Evolutionary conservation across 2,797 vertebrate species (phyloP).

Genomic region (Sandelia bainsii): DNA sequence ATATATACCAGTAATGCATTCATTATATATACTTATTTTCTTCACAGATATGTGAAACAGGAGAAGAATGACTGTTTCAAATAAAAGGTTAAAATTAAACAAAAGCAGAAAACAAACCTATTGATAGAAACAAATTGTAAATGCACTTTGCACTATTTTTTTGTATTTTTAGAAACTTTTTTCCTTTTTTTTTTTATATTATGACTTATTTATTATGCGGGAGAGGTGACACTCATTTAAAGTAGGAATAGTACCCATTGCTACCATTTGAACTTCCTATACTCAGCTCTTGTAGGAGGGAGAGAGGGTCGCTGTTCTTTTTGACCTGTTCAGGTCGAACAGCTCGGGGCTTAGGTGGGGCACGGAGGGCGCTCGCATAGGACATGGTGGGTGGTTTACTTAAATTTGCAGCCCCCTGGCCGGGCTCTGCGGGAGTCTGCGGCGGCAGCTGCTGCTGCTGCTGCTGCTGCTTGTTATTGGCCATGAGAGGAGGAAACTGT

Average conservation of each 20-base stretch:
- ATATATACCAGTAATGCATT: slow-evolving; percentile 85
- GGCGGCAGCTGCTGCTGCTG: slow-evolving; percentile 67
- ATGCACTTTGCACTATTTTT: slow-evolving; percentile 80
- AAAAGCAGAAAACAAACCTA: slow-evolving; percentile 80
- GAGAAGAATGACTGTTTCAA: slow-evolving; percentile 83
- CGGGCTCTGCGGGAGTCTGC: slow-evolving; percentile 90
- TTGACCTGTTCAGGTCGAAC: slow-evolving; percentile 94
- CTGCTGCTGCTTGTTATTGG: slow-evolving; percentile 87
- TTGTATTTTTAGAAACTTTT: slow-evolving; percentile 65
- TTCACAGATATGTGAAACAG: slow-evolving; percentile 88
- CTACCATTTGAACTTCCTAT: slow-evolving; percentile 98
- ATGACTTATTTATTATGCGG: slow-evolving; percentile 44
- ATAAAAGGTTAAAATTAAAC: slow-evolving; percentile 83
- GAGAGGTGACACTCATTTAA: slow-evolving; percentile 90
- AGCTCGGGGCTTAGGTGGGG: slow-evolving; percentile 95
- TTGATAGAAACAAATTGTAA: slow-evolving; percentile 81
- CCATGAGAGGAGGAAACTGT: slow-evolving; percentile 98
- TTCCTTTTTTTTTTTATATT: slow-evolving; percentile 55
- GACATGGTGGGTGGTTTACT: slow-evolving; percentile 97
- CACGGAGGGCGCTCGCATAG: slow-evolving; percentile 96
- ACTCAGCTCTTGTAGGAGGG: slow-evolving; percentile 98
- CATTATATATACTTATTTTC: slow-evolving; percentile 85
- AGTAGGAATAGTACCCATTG: slow-evolving; percentile 99
- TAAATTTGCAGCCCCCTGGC: slow-evolving; percentile 81
- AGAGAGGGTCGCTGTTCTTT: slow-evolving; percentile 98